Evolutionary conservation across 1,140 invertebrate species (phyloP).

Genomic region (Pogonognathellus flavescens): DNA sequence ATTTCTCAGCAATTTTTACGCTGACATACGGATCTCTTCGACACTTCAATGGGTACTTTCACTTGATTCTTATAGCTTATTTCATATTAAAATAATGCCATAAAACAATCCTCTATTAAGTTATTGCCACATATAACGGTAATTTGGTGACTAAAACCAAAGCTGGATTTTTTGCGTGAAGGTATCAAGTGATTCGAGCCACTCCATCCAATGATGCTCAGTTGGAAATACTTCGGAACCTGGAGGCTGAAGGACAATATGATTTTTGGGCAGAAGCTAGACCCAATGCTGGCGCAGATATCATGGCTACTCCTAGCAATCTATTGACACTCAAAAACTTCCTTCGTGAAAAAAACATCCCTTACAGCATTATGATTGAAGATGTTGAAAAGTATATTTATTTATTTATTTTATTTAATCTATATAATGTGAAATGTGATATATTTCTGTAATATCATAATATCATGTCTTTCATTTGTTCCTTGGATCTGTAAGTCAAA

Average conservation of each 20-base stretch:
- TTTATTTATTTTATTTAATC: too few species aligned
- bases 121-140: not conserved
- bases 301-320: constrained; percentile 52
- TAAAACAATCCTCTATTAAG: too few species aligned
- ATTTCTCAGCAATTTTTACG: too few species aligned
- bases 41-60: too few species aligned
- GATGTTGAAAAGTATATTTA: constrained; percentile 58
- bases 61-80: too few species aligned
- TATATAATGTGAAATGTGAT: not conserved
- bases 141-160: too few species aligned
- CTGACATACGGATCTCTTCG: too few species aligned
- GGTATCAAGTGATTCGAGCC: constrained; percentile 57
- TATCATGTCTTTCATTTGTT: too few species aligned
- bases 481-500: not conserved
- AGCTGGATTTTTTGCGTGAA: not conserved
- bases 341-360: constrained; percentile 21
- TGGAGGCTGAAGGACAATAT: constrained; percentile 27
- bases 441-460: not conserved
- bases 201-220: constrained; percentile 19
- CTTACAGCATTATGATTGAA: constrained; percentile 19
- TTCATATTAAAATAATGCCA: too few species aligned
- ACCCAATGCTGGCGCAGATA: constrained; percentile 31
- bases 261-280: constrained; percentile 60
- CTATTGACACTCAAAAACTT: not conserved
- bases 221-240: constrained; percentile 26